phyloP scores from a whole-genome alignment of 2,113 vertebrate genomes.

The Cynocephalus volans region DNA sequence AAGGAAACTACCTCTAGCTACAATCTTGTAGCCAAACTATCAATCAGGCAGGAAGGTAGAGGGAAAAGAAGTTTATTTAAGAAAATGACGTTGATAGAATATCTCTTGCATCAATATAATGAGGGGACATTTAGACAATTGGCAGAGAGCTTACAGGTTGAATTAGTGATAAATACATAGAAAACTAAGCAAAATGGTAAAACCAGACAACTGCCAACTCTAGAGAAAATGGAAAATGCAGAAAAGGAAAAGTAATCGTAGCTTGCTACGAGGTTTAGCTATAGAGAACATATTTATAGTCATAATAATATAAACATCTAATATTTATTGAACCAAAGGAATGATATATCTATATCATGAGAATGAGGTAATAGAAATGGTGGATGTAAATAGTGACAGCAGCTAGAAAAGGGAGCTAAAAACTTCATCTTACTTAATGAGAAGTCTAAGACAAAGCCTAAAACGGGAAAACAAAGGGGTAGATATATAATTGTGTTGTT shows the following conservation, averaged over 20 bases:
- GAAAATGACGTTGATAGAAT: not conserved
- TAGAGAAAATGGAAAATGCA: not conserved
- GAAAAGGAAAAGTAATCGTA: not conserved
- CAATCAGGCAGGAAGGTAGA: not conserved
- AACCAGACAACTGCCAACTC: not conserved
- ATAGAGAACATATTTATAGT: not conserved
- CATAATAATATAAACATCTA: not conserved
- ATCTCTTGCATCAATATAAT: not conserved
- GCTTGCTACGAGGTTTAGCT: not conserved
- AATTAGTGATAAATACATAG: not conserved
- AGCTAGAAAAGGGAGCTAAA: not conserved
- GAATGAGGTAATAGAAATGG: not conserved
- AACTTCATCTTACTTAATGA: not conserved
- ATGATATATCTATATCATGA: not conserved
- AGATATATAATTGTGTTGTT: not conserved
- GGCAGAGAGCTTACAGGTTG: not conserved
- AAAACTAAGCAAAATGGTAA: constrained; percentile 37
- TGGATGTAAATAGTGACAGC: not conserved
- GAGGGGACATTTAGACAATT: not conserved
- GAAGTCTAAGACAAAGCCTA: constrained; percentile 28
- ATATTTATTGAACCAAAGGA: not conserved
- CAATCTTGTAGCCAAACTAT: not conserved
- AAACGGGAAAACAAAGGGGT: not conserved
- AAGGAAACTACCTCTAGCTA: not conserved
- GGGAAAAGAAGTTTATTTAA: not conserved